Base-by-base conservation (phyloP, 1,140 invertebrate species). In the Ceratosolen fusciceps region DNA sequence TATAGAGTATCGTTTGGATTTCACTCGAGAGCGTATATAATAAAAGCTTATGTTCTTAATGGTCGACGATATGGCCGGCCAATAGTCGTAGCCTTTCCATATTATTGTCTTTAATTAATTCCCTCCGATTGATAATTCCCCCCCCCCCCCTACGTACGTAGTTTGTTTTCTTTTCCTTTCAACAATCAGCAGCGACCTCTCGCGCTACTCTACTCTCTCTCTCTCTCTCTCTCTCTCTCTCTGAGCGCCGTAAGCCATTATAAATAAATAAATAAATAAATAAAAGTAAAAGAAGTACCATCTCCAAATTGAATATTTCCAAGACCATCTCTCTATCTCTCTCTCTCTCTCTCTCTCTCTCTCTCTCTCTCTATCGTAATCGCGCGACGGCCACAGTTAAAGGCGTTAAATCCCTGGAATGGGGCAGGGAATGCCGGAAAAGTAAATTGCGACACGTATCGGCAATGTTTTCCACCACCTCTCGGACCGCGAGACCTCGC, bases 391-490 rank as follows among this genome's bases (percentile, higher is more conserved):
- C 4, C 12, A 29, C n/a, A 75, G 43, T n/a, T 14, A 12, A 62
- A 24, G 47, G 9, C 19, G 24, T 4, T 49, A 75, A 75, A 75
- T n/a, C 73, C 39, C 37, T 24, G 5, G 19, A 29, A 37, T 52
- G 31, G 16, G 19, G 1, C 19, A 54, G 14, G 26, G n/a, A 54
- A 49, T 16, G 75, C 26, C 58, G 31, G 54, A 77, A n/a, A n/a
- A n/a, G n/a, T n/a, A n/a, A 77, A 71, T 77, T 54, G 37, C 75
- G 24, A 60, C 49, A 47, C 75, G 75, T 60, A 71, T 49, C n/a
- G 26, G 14, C 52, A 31, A 77, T 58, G 37, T 77, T 77, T 77
- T n/a, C 52, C 12, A 72, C 26, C 29, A 19, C n/a, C n/a, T n/a
- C 12, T 56, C 47, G 10, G 3, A 58, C 52, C n/a, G 34, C 52